These are phyloP conservation scores for Archilochus colubris DNA, from an alignment of 2,113 vertebrate genomes.

Conservation along the genomic window DNA sequence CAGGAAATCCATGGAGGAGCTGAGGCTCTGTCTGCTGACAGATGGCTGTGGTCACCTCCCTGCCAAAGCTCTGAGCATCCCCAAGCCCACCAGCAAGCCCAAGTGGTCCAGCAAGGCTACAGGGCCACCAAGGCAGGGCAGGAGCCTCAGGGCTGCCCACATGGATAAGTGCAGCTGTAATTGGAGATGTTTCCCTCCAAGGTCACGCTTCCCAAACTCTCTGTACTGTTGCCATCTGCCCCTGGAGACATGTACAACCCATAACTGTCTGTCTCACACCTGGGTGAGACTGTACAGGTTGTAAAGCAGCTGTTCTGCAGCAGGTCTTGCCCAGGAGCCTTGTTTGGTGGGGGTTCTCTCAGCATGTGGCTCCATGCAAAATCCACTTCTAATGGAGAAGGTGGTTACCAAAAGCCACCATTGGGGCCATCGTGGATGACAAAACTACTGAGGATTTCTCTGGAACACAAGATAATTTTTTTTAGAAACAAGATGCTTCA, in stretches of 20 bases:
- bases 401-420: not conserved
- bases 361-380: fast-evolving
- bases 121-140: not conserved
- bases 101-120: not conserved
- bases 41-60: not conserved
- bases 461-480: not conserved
- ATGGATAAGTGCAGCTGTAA: not conserved
- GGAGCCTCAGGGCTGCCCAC: not conserved
- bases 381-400: not conserved
- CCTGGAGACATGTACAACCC: not conserved
- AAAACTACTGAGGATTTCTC: not conserved
- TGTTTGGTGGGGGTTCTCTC: not conserved
- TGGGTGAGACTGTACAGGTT: not conserved
- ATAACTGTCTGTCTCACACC: not conserved
- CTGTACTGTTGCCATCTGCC: not conserved
- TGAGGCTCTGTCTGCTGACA: not conserved
- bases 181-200: not conserved
- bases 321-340: not conserved
- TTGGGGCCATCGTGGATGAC: not conserved
- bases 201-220: not conserved
- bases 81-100: not conserved
- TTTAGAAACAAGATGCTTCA: not conserved
- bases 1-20: not conserved
- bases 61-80: not conserved
- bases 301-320: not conserved